These are phyloP conservation scores for Rhinichthys klamathensis DNA, from an alignment of 2,113 vertebrate species.

Conservation along the genomic window DNA sequence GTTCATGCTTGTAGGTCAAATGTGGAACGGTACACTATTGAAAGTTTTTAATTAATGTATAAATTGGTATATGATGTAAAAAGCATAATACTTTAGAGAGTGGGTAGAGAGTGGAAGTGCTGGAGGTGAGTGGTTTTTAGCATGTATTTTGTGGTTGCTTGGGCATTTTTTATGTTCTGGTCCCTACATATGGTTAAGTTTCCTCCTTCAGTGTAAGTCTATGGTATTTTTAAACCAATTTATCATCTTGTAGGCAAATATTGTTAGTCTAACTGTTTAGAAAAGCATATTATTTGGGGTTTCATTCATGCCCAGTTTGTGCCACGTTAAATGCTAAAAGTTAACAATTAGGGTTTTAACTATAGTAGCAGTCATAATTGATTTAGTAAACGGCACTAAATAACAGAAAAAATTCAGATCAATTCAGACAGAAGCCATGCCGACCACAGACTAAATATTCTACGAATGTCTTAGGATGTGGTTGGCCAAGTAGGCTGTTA, in stretches of 20 bases:
- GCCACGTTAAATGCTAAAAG: background rate
- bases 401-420: background rate
- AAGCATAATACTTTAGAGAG: background rate
- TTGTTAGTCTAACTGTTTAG: background rate
- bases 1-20: background rate
- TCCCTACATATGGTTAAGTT: background rate
- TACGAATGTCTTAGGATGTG: conserved; percentile 58
- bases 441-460: conserved; percentile 50
- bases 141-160: background rate
- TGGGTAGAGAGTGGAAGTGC: background rate
- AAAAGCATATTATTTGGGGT: background rate
- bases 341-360: background rate
- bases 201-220: background rate
- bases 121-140: background rate
- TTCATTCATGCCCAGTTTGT: background rate
- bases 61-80: background rate
- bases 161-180: background rate
- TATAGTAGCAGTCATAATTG: background rate
- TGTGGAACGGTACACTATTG: background rate
- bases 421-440: conserved; percentile 42
- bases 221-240: background rate
- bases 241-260: background rate
- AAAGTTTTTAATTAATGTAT: background rate
- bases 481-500: conserved; percentile 56
- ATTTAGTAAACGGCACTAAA: conserved; percentile 25